Percentiles rank a stretch among this genome's conserved stretches.
phyloP scores from a whole-genome alignment of 2,797 vertebrate species.

The Vespertilio murinus region DNA sequence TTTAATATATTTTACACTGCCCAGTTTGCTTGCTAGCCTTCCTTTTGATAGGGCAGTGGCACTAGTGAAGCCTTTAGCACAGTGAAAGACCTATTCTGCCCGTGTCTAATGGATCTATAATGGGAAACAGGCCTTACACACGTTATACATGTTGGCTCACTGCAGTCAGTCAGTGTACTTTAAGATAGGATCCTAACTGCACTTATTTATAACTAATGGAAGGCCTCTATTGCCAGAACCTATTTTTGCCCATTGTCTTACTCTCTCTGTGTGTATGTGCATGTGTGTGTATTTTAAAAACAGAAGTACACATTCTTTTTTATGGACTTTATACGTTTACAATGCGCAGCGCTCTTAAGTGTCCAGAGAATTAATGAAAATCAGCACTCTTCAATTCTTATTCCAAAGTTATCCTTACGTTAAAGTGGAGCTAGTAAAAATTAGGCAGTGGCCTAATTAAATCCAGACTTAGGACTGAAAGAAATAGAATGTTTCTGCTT shows the following conservation, averaged over 20 bases:
- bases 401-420: neutral
- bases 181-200: neutral
- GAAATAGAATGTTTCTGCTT: slow-evolving; percentile 42
- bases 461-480: slow-evolving; percentile 32
- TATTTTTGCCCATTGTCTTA: neutral
- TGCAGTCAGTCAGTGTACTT: neutral
- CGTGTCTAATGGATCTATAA: neutral
- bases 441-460: slow-evolving; percentile 45
- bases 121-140: neutral
- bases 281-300: neutral
- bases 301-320: neutral
- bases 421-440: slow-evolving; percentile 44
- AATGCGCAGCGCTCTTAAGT: neutral
- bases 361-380: slow-evolving; percentile 47
- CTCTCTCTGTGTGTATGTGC: neutral
- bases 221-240: neutral
- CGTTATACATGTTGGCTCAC: neutral
- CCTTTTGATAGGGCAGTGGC: too few relatives aligned
- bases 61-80: neutral
- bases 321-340: slow-evolving; percentile 39
- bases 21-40: too few relatives aligned
- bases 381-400: slow-evolving; percentile 16
- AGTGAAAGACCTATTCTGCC: neutral
- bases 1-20: too few relatives aligned
- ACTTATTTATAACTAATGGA: neutral